Evolutionary conservation across 2,797 vertebrate species (phyloP), one percentile per base, ranked within the genome.

Genomic region (Serranus cabrilla): DNA sequence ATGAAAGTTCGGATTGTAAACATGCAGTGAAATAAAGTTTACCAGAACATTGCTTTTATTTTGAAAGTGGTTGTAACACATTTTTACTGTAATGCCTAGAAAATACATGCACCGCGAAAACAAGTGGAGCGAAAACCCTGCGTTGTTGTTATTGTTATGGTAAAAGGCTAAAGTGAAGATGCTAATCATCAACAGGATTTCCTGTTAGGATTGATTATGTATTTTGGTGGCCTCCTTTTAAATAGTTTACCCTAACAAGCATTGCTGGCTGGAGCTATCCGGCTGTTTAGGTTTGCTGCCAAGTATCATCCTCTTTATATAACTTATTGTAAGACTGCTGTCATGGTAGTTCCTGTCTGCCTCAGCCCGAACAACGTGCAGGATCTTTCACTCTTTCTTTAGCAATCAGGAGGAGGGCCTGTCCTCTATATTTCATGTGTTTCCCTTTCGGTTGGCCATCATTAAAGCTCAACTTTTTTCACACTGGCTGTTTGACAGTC

Each of bases 381-480:
- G 37, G 20, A 61, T 84, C 52, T 71, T 78, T 76, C 43, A n/a
- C 68, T 80, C 69, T 40, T 55, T 80, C 64, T 67, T 78, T 49
- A 72, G 63, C 68, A 67, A 73, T 76, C 61, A 74, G 58, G 14
- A 40, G 56, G 39, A 70, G 18, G 43, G 56, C 20, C 43, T 34
- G 42, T 68, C 23, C 55, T 81, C 51, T 42, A 67, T 76, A 75
- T 80, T 83, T 86, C 45, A 85, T 71, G 54, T 57, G 56, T 50
- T 63, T 72, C 43, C 0, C 75, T 58, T 86, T 84, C 77, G 50
- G 63, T 76, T 58, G 71, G 80, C 69, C 47, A 37, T 77, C 51
- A 74, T 88, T 72, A 82, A 78, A 87, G 58, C 77, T 77, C 71
- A 47, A 64, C 63, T 62, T 73, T 62, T 73, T 70, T 80, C 77